A percentile compares a stretch with the other conserved stretches of the same genome.
These are phyloP conservation scores for Brenthis ino DNA, from an alignment of 2,888 invertebrate genomes.

Conservation along the genomic window DNA sequence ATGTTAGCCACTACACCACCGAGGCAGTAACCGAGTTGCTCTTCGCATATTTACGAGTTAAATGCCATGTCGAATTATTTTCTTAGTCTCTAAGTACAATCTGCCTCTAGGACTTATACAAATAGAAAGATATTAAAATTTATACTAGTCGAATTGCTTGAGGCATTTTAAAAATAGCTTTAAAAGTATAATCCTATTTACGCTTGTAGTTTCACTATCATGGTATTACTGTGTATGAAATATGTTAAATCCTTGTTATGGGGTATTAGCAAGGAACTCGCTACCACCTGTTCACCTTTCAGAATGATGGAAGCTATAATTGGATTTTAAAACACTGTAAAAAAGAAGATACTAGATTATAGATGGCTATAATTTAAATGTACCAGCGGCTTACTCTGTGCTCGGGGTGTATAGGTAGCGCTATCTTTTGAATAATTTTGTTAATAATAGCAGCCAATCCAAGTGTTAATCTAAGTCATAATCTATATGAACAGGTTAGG, in stretches of 20 bases:
- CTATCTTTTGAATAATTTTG: too few species aligned
- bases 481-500: too few species aligned
- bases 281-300: background rate
- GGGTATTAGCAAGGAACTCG: background rate
- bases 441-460: too few species aligned
- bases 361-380: too few species aligned
- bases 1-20: too few species aligned
- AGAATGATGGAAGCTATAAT: background rate
- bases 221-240: constrained; percentile 6
- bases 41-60: background rate
- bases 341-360: too few species aligned
- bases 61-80: background rate
- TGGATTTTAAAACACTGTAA: too few species aligned
- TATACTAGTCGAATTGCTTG: constrained; percentile 6
- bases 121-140: constrained; percentile 4
- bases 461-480: too few species aligned
- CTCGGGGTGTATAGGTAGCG: too few species aligned
- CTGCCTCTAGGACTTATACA: background rate
- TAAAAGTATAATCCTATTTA: constrained; percentile 18
- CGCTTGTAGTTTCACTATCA: constrained; percentile 1
- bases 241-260: constrained; percentile 4
- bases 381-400: too few species aligned
- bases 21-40: too few species aligned
- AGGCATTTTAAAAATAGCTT: constrained; percentile 17
- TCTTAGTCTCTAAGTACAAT: background rate